Percentiles rank a stretch among this genome's conserved stretches.
These are phyloP conservation scores for Emys orbicularis DNA, from an alignment of 2,797 vertebrate species.

Conservation along the genomic window DNA sequence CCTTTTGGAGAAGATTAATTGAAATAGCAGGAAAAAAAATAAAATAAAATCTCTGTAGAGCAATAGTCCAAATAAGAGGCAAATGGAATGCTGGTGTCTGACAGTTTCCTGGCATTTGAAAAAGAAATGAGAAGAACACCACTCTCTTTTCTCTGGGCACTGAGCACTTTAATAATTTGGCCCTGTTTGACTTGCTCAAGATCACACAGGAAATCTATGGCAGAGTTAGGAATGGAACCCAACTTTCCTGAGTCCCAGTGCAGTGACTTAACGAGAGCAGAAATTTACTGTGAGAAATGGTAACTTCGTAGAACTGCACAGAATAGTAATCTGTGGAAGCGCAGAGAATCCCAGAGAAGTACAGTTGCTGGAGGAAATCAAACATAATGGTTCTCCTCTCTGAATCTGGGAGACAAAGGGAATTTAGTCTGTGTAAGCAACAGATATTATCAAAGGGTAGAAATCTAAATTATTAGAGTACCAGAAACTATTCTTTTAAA, in stretches of 20 bases:
- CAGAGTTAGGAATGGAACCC: background rate
- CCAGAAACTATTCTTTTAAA: background rate
- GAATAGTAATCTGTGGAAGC: accelerated
- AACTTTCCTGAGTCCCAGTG: background rate
- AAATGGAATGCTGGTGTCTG: background rate
- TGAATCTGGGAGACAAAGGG: background rate
- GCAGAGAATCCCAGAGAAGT: background rate
- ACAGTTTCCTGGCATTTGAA: background rate
- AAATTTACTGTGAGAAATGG: background rate
- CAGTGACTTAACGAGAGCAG: background rate
- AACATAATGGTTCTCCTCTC: background rate
- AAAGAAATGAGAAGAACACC: background rate
- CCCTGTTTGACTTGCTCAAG: background rate
- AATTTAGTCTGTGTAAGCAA: background rate
- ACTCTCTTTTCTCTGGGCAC: background rate
- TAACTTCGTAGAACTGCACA: background rate
- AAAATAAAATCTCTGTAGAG: background rate
- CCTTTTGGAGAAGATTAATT: background rate
- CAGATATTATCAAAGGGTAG: background rate
- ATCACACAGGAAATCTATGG: background rate
- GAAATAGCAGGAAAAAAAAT: background rate
- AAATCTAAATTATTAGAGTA: background rate
- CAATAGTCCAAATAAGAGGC: background rate
- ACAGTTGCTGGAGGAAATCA: background rate
- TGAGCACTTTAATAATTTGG: background rate